Base-by-base conservation (phyloP, 2,797 vertebrate genomes). In the Melanotaenia nigrans region DNA sequence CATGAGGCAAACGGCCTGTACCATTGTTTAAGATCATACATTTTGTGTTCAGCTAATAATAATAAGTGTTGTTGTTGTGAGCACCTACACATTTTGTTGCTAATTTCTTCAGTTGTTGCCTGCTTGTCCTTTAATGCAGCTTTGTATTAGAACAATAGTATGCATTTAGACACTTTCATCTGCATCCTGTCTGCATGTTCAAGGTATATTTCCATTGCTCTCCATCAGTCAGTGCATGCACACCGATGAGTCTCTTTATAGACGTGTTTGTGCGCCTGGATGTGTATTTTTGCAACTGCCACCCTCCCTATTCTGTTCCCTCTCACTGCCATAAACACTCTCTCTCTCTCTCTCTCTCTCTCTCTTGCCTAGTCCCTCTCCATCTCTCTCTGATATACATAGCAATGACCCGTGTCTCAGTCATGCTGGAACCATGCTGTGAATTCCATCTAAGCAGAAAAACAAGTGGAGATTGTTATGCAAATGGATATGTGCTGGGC, bases 391-490 rank as follows among this genome's bases (percentile, higher is more conserved):
- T 93, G 92, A 94, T 94, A 94, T 93, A 94, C 92, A 93, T 93
- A 93, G 90, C 91, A 93, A 92, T 94, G 94, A 94, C 94, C 95
- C 89, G 89, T 89, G 90, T 86, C 90, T 92, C 92, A 91, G 93
- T 82, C 90, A 87, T 86, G 81, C 90, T 66, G 90, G 90, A 92
- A 89, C 88, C 94, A 94, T 87, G 93, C 94, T 95, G 95, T 89
- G 95, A 95, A 94, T 95, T 94, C 94, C 92, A 95, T 95, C 95
- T 95, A 93, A 94, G 92, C 94, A 94, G 91, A 93, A 94, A 95
- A 94, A 95, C 93, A 95, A 95, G 92, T 91, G 92, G 92, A 95
- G 94, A 95, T 95, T 95, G 93, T 94, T 94, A 95, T 95, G 95
- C 94, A 95, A 95, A 95, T 95, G 90, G 87, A 18, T 87, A 84